Conservation (phyloP, 2,797 vertebrate species). For the Apodemus agrarius region DNA sequence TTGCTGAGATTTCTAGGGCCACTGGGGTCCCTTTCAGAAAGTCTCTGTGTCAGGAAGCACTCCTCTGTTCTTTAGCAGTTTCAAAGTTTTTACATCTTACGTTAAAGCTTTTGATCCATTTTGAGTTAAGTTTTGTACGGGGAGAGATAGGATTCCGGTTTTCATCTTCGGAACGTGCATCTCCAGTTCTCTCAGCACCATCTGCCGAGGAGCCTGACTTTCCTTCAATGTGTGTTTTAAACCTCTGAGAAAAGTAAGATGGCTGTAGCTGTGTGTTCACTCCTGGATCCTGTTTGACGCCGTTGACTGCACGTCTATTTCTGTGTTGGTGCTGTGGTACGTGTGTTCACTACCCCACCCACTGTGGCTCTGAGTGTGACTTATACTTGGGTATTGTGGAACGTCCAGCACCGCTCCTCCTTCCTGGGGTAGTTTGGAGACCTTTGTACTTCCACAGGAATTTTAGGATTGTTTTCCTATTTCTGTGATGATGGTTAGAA, state of each 20-base stretch:
- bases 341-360: not conserved
- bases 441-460: not conserved
- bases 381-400: not conserved
- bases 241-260: not conserved
- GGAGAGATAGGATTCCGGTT: not conserved
- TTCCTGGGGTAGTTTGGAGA: not conserved
- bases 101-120: not conserved
- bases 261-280: no score
- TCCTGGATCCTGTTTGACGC: no score
- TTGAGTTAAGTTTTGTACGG: not conserved
- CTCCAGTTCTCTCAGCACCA: no score
- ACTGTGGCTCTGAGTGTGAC: not conserved
- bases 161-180: accelerated
- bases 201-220: not conserved
- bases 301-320: not conserved
- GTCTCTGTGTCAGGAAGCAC: not conserved
- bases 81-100: not conserved
- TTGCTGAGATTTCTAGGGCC: not conserved
- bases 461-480: not conserved
- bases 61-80: not conserved
- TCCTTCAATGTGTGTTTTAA: not conserved
- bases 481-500: not conserved
- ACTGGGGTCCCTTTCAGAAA: not conserved
- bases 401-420: not conserved
- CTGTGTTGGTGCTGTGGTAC: not conserved